phyloP scores from a whole-genome alignment of 2,113 vertebrate species.

The Cephalopterus ornatus region DNA sequence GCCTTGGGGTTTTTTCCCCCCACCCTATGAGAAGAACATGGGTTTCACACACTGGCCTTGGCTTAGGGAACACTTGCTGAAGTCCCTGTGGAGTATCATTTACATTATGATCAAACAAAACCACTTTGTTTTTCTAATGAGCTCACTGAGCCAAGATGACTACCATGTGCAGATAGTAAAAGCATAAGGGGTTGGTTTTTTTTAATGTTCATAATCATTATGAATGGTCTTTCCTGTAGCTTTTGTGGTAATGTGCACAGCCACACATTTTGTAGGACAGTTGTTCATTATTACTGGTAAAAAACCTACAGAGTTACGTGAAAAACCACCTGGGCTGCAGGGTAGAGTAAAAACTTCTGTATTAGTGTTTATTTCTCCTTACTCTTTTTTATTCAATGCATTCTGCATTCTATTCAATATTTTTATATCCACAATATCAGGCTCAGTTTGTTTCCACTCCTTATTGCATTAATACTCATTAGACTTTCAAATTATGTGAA shows the following conservation, averaged over 20 bases:
- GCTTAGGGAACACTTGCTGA: background rate
- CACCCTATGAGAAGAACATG: background rate
- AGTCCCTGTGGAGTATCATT: background rate
- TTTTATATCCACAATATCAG: background rate
- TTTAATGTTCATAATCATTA: background rate
- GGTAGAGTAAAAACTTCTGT: background rate
- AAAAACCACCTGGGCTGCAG: background rate
- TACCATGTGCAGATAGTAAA: background rate
- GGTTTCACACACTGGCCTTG: background rate
- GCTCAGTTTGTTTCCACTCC: background rate
- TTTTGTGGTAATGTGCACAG: background rate
- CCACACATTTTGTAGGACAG: background rate
- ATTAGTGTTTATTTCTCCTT: background rate
- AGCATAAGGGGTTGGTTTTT: background rate
- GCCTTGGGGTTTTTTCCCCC: background rate
- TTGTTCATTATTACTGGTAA: background rate
- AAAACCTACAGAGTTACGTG: background rate
- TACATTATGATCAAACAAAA: constrained; percentile 17
- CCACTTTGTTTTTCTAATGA: constrained; percentile 49
- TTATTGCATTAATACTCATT: background rate
- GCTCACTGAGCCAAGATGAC: constrained; percentile 4
- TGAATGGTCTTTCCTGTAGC: background rate
- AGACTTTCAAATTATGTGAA: background rate
- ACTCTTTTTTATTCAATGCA: background rate
- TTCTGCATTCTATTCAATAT: background rate